Conservation (phyloP, 2,797 vertebrate species). For the Psittacula echo region DNA sequence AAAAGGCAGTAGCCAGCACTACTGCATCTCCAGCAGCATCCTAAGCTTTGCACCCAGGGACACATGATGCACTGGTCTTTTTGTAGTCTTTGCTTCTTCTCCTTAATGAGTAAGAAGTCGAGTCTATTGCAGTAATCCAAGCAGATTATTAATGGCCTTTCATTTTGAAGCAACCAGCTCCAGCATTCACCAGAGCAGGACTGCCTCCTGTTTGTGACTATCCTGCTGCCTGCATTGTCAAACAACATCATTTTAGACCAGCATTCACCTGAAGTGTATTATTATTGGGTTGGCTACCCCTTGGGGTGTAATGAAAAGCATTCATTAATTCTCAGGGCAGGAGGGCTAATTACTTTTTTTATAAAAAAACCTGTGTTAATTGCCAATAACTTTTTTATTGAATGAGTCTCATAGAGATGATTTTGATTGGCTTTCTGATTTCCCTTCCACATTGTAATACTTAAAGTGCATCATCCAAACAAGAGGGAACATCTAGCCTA, state of each 20-base stretch:
- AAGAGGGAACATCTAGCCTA: neutral
- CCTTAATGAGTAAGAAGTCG: conserved; percentile 11
- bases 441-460: conserved; percentile 36
- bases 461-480: conserved; percentile 3
- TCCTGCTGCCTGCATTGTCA: conserved; percentile 62
- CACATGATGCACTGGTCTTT: neutral
- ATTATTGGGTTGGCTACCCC: conserved; percentile 69
- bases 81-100: neutral
- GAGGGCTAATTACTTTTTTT: conserved; percentile 74
- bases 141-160: conserved; percentile 51
- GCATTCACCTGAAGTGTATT: conserved; percentile 69
- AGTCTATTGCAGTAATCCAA: conserved; percentile 9
- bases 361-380: conserved; percentile 62
- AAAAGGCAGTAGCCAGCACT: neutral
- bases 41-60: neutral
- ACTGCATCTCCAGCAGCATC: neutral
- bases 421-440: conserved; percentile 62
- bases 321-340: conserved; percentile 76
- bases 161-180: conserved; percentile 27
- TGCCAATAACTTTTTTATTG: conserved; percentile 75
- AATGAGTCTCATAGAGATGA: conserved; percentile 62
- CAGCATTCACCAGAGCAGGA: conserved; percentile 17
- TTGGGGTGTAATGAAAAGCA: conserved; percentile 72
- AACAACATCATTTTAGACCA: conserved; percentile 64
- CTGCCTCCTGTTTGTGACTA: conserved; percentile 47